Percentiles rank a stretch among this genome's conserved stretches.
Evolutionary conservation across 2,113 vertebrate genomes (phyloP).

Genomic region (Gadus chalcogrammus): DNA sequence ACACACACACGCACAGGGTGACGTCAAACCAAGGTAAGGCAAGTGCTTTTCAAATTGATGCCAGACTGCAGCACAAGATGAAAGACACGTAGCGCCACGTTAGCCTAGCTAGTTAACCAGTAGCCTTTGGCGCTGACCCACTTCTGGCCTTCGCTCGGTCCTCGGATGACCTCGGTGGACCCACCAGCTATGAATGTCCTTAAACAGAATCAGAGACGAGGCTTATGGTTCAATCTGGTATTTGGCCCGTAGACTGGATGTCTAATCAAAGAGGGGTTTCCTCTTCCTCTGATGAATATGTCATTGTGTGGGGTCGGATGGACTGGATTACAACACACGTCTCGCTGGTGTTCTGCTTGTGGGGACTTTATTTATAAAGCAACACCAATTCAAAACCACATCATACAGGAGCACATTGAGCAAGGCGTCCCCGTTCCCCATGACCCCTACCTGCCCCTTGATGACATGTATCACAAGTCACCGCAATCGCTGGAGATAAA

Average conservation of each 20-base stretch:
- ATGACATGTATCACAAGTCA: too few relatives aligned
- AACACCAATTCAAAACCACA: too few relatives aligned
- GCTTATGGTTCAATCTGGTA: neutral
- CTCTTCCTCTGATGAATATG: too few relatives aligned
- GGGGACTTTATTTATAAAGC: too few relatives aligned
- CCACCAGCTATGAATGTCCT: neutral
- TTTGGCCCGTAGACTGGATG: neutral
- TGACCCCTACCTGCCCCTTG: too few relatives aligned
- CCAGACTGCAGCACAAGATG: slow-evolving; percentile 36
- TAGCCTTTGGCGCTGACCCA: slow-evolving; percentile 6
- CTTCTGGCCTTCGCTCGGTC: slow-evolving; percentile 8
- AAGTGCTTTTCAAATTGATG: slow-evolving; percentile 35
- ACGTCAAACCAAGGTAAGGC: slow-evolving; percentile 7
- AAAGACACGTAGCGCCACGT: slow-evolving; percentile 16
- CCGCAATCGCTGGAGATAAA: too few relatives aligned
- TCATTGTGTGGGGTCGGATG: neutral
- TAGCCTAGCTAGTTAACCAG: slow-evolving; percentile 13
- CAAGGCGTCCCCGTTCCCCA: too few relatives aligned
- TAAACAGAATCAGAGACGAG: too few relatives aligned
- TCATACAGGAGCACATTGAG: too few relatives aligned
- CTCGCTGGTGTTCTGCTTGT: too few relatives aligned
- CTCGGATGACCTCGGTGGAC: slow-evolving; percentile 12
- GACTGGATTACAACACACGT: neutral
- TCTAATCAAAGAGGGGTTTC: too few relatives aligned
- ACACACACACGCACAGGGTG: slow-evolving; percentile 1